Percentiles rank a stretch among this genome's conserved stretches.
These are phyloP conservation scores for Calyptomena viridis DNA, from an alignment of 2,113 vertebrate genomes.

Conservation along the genomic window DNA sequence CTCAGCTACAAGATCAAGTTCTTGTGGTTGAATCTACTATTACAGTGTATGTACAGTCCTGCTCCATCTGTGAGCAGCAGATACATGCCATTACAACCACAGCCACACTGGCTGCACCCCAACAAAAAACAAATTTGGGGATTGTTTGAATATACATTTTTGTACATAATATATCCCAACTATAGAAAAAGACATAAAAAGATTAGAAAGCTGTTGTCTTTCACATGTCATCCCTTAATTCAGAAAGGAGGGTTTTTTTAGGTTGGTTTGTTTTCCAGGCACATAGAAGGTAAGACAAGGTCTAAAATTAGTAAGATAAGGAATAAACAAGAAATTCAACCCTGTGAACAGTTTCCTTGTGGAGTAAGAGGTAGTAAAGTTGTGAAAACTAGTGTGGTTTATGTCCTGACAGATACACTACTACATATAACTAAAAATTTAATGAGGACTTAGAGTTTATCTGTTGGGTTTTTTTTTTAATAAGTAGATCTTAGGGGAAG, in stretches of 20 bases:
- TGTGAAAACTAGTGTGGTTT: not conserved
- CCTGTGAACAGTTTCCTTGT: not conserved
- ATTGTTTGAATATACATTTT: not conserved
- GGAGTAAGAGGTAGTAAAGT: constrained; percentile 57
- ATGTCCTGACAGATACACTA: not conserved
- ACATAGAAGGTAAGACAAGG: not conserved
- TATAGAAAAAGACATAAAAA: not conserved
- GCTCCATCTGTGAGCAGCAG: not conserved
- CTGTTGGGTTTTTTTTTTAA: not conserved
- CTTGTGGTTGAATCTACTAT: not conserved
- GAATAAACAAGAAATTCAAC: not conserved
- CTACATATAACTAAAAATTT: not conserved
- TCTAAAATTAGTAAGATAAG: not conserved
- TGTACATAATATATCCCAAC: not conserved
- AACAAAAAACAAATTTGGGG: not conserved
- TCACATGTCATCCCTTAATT: not conserved
- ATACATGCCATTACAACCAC: not conserved
- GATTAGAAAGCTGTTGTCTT: not conserved
- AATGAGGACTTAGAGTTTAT: not conserved
- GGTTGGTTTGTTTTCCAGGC: not conserved
- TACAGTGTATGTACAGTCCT: not conserved
- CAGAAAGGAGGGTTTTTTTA: not conserved
- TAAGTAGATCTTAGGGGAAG: not conserved
- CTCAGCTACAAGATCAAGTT: not conserved
- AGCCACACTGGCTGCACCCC: not conserved